Conservation (phyloP, 2,797 vertebrate species). For the Lepilemur ruficaudatus region DNA sequence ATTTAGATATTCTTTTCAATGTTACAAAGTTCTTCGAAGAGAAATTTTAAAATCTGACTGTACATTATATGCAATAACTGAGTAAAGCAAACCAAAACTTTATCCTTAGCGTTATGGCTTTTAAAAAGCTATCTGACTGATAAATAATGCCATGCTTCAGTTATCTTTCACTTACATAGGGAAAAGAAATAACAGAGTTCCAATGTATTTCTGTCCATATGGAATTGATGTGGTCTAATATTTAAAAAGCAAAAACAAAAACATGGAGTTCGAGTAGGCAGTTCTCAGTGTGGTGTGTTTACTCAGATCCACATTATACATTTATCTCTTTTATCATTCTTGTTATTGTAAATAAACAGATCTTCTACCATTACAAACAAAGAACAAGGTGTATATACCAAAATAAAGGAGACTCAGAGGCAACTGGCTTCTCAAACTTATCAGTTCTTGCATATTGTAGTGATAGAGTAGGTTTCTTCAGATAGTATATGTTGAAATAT, state of each 20-base stretch:
- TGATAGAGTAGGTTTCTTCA: neutral
- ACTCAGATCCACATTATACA: neutral
- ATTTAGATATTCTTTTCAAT: slow-evolving; percentile 28
- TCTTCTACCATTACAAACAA: neutral
- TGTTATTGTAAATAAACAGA: neutral
- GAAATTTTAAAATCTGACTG: neutral
- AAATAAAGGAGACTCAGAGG: neutral
- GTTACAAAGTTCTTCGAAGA: neutral
- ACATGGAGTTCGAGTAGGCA: neutral
- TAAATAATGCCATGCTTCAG: neutral
- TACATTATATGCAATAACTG: neutral
- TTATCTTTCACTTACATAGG: neutral
- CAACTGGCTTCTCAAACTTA: neutral
- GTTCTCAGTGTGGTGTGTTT: neutral
- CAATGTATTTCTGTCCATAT: neutral
- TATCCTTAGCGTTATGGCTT: slow-evolving; percentile 16
- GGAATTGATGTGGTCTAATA: neutral
- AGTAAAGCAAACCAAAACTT: neutral
- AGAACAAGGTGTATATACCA: neutral
- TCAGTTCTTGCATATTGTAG: neutral
- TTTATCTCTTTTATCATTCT: neutral
- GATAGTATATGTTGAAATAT: neutral
- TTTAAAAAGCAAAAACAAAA: neutral
- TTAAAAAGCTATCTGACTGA: neutral
- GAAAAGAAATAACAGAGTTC: neutral